Percentiles rank a stretch among this genome's conserved stretches.
Evolutionary conservation across 1,140 invertebrate genomes (phyloP).

Genomic region (Penaeus chinensis): DNA sequence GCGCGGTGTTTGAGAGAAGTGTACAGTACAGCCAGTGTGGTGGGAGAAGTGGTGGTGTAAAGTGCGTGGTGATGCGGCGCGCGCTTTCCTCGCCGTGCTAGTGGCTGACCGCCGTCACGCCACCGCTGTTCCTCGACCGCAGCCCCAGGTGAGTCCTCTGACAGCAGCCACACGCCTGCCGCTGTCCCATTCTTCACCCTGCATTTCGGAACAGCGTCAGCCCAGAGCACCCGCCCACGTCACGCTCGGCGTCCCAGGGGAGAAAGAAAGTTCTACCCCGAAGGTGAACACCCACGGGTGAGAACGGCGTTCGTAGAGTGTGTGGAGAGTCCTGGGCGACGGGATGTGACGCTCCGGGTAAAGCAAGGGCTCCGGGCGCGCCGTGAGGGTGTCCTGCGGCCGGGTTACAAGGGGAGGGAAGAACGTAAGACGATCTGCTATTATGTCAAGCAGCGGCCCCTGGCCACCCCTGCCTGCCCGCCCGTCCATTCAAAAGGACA

Average conservation of each 20-base stretch:
- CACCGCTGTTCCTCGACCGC: too few species aligned
- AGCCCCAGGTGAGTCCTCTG: too few species aligned
- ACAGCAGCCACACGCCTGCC: too few species aligned
- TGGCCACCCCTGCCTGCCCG: slow-evolving; percentile 6
- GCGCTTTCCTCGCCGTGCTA: too few species aligned
- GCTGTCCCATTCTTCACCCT: too few species aligned
- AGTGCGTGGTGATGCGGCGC: too few species aligned
- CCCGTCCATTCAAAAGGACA: slow-evolving; percentile 33
- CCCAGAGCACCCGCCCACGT: too few species aligned
- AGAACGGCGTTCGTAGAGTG: not conserved
- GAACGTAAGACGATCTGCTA: slow-evolving; percentile 42
- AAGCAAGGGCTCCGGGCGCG: not conserved
- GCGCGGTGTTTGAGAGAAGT: slow-evolving; percentile 20
- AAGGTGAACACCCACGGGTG: not conserved
- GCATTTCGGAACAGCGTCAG: too few species aligned
- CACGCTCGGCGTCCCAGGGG: not conserved
- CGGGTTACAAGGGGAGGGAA: slow-evolving; percentile 6
- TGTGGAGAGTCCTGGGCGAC: slow-evolving; percentile 8
- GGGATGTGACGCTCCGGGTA: slow-evolving; percentile 2
- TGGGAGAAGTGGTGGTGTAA: too few species aligned
- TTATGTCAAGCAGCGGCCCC: slow-evolving; percentile 32
- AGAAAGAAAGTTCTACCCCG: not conserved
- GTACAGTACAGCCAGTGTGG: too few species aligned
- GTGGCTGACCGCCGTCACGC: too few species aligned
- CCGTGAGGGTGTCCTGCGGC: not conserved